Conservation (phyloP, 2,888 invertebrate genomes). For the Incurvaria masculella region DNA sequence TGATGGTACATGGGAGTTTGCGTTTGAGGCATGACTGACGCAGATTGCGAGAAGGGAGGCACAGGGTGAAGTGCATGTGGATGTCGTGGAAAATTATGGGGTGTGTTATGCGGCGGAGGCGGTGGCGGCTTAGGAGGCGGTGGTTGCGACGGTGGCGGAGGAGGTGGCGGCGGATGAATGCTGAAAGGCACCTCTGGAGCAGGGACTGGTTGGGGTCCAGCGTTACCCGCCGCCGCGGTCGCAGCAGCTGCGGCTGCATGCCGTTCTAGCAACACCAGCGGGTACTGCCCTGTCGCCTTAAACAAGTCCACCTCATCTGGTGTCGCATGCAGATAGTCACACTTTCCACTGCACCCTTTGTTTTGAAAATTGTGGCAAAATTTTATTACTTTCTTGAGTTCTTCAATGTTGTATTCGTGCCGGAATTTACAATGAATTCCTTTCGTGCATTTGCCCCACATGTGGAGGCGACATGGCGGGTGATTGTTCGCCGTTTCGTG, state of each 20-base stretch:
- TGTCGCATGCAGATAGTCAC: slow-evolving; percentile 34
- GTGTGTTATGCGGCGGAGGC: not conserved
- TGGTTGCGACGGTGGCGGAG: not conserved
- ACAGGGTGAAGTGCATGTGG: slow-evolving; percentile 4
- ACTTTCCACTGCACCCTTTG: slow-evolving; percentile 33
- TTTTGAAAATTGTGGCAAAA: slow-evolving; percentile 47
- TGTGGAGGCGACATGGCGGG: slow-evolving; percentile 16
- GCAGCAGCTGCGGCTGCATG: slow-evolving; percentile 19
- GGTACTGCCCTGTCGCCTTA: slow-evolving; percentile 27
- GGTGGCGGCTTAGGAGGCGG: not conserved
- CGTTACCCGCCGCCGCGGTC: not conserved
- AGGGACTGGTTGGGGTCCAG: not conserved
- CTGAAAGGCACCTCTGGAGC: not conserved
- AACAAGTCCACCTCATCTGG: slow-evolving; percentile 36
- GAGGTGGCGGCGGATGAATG: not conserved
- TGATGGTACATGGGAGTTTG: not conserved
- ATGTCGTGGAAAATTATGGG: not conserved
- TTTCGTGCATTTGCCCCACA: slow-evolving; percentile 40
- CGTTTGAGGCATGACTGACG: not conserved
- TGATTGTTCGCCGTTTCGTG: slow-evolving; percentile 21
- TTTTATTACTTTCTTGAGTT: slow-evolving; percentile 33
- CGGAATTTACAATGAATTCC: slow-evolving; percentile 30
- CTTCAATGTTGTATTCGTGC: slow-evolving; percentile 32
- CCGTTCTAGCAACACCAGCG: slow-evolving; percentile 30
- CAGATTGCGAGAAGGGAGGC: slow-evolving; percentile 5